Evolutionary conservation across 2,797 vertebrate species (phyloP), one percentile per base, ranked within the genome.

Genomic region (Trichosurus vulpecula): DNA sequence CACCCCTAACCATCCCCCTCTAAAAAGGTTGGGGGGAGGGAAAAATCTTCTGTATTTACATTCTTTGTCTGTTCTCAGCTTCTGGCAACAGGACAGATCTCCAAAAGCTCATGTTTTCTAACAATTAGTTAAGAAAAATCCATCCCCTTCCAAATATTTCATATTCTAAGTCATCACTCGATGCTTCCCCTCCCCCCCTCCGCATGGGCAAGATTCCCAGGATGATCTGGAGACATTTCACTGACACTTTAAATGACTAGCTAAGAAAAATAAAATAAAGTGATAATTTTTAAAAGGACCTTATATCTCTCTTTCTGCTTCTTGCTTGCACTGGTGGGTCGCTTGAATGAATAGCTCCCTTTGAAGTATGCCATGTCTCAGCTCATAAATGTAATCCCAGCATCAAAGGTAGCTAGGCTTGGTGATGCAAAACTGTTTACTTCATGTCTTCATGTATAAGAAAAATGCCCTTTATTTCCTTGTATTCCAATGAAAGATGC

Each of bases 321-420:
- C 57, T 87, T 93, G 90, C 96, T 96, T 54, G 93, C 96, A 96
- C 91, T 41, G 93, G 97, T 97, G 97, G 22, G 98, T 91, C 97
- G 98, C 98, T 96, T 89, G 98, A 97, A 97, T 99, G 98, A 99
- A 98, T 98, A 97, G 97, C 55, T 97, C 90, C 56, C 98, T 99
- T 99, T 98, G 98, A 99, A 99, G 98, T 98, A 98, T 98, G 98
- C 98, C 98, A 98, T 99, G 99, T 99, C 99, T 98, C 94, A 98
- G 98, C 98, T 98, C 98, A 99, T 99, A 98, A 99, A 98, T 98
- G 98, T 99, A 99, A 98, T 98, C 98, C 98, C 94, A 97, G 98
- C 98, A 98, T 99, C 98, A 99, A 99, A 99, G 98, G 98, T 98
- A 95, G 93, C 93, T 96, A 90, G 96, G 98, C 98, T 96, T 96